Evolutionary conservation across 2,888 invertebrate species (phyloP).

Genomic region (Acanthosepion esculentum): DNA sequence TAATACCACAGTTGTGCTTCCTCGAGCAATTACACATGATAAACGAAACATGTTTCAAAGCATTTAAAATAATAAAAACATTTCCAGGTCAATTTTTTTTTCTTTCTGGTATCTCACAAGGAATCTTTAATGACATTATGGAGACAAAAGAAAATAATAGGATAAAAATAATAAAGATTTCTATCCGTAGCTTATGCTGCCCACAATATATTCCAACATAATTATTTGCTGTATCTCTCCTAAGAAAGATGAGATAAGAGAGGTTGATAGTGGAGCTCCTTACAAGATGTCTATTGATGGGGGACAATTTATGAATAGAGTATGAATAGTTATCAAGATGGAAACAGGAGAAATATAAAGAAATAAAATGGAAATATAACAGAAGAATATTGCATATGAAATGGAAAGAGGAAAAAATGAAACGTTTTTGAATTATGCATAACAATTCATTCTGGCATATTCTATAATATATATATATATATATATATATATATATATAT

Average conservation of each 20-base stretch:
- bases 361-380: background rate
- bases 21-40: no score
- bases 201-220: background rate
- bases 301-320: background rate
- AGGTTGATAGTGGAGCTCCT: background rate
- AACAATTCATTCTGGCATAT: background rate
- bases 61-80: background rate
- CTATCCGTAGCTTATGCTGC: background rate
- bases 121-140: background rate
- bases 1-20: no score
- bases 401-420: background rate
- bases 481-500: no score
- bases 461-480: background rate
- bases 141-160: background rate
- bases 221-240: constrained; percentile 20
- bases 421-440: background rate
- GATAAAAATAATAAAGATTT: background rate
- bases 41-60: no score
- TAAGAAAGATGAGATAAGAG: background rate
- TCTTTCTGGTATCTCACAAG: background rate
- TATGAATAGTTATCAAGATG: background rate
- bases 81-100: background rate
- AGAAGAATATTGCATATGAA: background rate
- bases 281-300: background rate
- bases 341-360: background rate